A percentile compares a stretch with the other conserved stretches of the same genome.
Conservation (phyloP, 2,888 invertebrate species). For the Andrena trimmerana region DNA sequence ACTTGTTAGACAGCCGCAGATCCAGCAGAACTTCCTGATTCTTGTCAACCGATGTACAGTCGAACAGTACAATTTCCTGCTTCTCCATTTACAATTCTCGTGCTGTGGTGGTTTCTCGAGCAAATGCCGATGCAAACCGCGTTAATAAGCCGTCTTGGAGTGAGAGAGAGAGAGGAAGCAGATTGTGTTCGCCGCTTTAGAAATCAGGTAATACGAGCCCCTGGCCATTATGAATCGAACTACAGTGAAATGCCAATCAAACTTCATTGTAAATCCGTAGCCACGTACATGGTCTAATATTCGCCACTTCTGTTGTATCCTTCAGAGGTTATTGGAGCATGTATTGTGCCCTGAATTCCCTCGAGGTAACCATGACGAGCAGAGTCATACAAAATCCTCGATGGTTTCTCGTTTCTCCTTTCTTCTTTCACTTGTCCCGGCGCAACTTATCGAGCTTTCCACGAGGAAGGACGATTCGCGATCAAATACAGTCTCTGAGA, state of each 20-base stretch:
- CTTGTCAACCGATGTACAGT: neutral
- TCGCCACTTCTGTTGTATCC: slow-evolving; percentile 51
- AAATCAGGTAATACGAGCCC: slow-evolving; percentile 33
- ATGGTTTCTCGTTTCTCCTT: slow-evolving; percentile 6
- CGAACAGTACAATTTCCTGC: neutral
- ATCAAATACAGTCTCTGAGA: slow-evolving; percentile 14
- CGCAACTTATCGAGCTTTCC: slow-evolving; percentile 11
- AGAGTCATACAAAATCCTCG: slow-evolving; percentile 1
- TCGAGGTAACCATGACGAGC: slow-evolving; percentile 2
- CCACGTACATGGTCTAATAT: slow-evolving; percentile 53
- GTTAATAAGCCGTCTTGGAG: slow-evolving; percentile 6
- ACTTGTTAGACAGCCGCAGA: neutral
- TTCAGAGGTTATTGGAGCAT: slow-evolving; percentile 34
- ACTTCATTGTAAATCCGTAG: slow-evolving; percentile 56
- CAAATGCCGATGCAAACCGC: slow-evolving; percentile 6
- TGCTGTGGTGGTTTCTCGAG: neutral
- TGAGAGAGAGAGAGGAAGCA: neutral
- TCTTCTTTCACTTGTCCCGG: neutral
- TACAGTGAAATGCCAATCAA: slow-evolving; percentile 59
- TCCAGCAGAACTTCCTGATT: neutral
- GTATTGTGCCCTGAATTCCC: slow-evolving; percentile 49
- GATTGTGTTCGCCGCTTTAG: slow-evolving; percentile 17
- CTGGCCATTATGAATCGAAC: slow-evolving; percentile 41
- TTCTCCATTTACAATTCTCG: neutral
- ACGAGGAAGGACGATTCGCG: slow-evolving; percentile 15